Base-by-base conservation (phyloP, 92 coral and sea anemone species). In the Pocillopora meandrina region DNA sequence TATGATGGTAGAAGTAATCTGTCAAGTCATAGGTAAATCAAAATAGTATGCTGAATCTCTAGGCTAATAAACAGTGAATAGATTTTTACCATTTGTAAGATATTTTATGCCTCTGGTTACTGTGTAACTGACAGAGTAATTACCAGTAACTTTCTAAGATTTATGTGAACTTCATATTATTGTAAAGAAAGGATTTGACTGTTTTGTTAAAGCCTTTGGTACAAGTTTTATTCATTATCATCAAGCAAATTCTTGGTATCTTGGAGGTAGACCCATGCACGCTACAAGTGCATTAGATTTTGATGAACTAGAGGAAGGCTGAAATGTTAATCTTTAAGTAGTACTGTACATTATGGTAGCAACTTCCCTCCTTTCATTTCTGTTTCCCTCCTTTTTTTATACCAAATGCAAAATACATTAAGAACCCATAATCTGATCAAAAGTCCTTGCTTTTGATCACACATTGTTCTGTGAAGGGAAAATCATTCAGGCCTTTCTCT, bases 121-220 rank as follows among this genome's bases (percentile, higher is more conserved):
- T 71, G 85, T 93, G 97, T 93, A 93, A 93, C 97, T 93, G 88
- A 56, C 81, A 83, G 90, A 80, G 97, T 93, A 93, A 93, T 86
- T 89, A 82, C 85, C 81, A 66, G 81, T 80, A 87, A 86, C 76
- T 63, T 75, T 69, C 71, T 3, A 68, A 70, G 85, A 82, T 82
- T 80, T 56, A 49, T 23, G 15, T 67, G 66, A 9, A 70, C 57
- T 52, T 55, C 13, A 8, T 79, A 64, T 47, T 74, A 74, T 83
- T 83, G 79, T 83, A 62, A 83, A 74, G 80, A 77, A 62, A 62
- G 69, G 33, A 26, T 42, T 49, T 70, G 56, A 60, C 56, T 56
- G 56, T 61, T 49, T 72, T 47, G 71, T 59, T 61, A 82, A n/a
- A 33, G 76, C 85, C 21, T 18, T 65, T 65, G 36, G 36, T 19